Percentiles rank a stretch among this genome's conserved stretches.
These are phyloP conservation scores for Agrochola macilenta DNA, from an alignment of 2,888 invertebrate genomes.

Conservation along the genomic window DNA sequence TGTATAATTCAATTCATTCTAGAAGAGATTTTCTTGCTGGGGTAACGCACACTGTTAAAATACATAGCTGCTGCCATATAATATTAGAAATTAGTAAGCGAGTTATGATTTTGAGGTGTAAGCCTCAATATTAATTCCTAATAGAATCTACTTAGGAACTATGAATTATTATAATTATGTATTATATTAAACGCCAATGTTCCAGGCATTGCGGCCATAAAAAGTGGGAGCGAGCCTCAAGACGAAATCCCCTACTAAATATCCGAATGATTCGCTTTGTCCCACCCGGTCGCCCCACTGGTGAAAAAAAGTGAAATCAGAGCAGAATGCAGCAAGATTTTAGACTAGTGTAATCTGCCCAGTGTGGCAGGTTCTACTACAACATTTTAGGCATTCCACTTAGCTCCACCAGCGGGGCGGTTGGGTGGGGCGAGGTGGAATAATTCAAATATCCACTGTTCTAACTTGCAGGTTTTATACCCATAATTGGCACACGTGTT, in stretches of 20 bases:
- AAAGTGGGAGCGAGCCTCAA: background rate
- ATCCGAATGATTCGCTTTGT: too few species aligned
- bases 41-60: too few species aligned
- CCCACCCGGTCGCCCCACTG: too few species aligned
- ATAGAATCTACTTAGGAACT: constrained; percentile 16
- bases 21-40: too few species aligned
- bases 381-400: too few species aligned
- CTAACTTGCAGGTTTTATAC: background rate
- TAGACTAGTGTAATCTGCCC: too few species aligned
- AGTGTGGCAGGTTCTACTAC: too few species aligned
- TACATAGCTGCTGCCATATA: background rate
- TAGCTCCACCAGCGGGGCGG: too few species aligned
- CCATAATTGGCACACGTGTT: background rate
- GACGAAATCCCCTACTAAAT: background rate
- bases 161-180: background rate
- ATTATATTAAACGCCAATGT: background rate
- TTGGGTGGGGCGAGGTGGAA: too few species aligned
- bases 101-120: constrained; percentile 39
- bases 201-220: background rate
- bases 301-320: too few species aligned
- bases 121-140: constrained; percentile 45
- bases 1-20: too few species aligned
- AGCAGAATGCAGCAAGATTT: too few species aligned
- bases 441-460: background rate
- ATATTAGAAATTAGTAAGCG: constrained; percentile 20